Evolutionary conservation across 2,888 invertebrate genomes (phyloP).

Genomic region (Philonicus albiceps): DNA sequence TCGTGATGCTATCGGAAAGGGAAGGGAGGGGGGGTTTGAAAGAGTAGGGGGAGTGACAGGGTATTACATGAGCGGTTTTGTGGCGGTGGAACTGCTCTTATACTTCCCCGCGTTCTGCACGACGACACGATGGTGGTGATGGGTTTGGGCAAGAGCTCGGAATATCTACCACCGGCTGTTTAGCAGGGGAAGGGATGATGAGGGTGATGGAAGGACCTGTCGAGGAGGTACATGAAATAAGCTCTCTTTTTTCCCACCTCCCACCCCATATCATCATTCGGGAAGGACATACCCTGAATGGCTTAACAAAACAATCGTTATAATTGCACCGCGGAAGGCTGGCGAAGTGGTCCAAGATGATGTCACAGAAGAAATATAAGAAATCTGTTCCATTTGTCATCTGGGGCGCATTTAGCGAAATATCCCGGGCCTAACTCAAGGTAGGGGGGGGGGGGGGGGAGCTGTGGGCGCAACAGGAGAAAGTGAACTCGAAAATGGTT

Average conservation of each 20-base stretch:
- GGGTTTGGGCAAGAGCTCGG: not conserved
- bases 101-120: not conserved
- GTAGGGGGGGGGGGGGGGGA: too few species aligned
- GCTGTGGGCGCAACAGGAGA: not conserved
- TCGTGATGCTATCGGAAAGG: not conserved
- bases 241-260: not conserved
- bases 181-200: not conserved
- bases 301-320: conserved; percentile 28
- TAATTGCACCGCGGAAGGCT: conserved; percentile 3
- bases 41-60: not conserved
- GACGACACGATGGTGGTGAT: not conserved
- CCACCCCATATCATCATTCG: not conserved
- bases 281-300: conserved; percentile 21
- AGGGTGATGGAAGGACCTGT: not conserved
- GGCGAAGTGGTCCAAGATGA: not conserved
- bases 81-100: not conserved
- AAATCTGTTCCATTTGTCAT: conserved; percentile 61
- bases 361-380: conserved; percentile 46
- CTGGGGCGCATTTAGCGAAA: conserved; percentile 59
- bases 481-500: not conserved
- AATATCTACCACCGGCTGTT: not conserved
- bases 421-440: not conserved
- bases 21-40: not conserved
- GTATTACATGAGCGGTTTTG: conserved; percentile 25
- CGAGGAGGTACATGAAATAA: not conserved